phyloP scores from a whole-genome alignment of 2,888 invertebrate genomes.

The Eupithecia subumbrata region DNA sequence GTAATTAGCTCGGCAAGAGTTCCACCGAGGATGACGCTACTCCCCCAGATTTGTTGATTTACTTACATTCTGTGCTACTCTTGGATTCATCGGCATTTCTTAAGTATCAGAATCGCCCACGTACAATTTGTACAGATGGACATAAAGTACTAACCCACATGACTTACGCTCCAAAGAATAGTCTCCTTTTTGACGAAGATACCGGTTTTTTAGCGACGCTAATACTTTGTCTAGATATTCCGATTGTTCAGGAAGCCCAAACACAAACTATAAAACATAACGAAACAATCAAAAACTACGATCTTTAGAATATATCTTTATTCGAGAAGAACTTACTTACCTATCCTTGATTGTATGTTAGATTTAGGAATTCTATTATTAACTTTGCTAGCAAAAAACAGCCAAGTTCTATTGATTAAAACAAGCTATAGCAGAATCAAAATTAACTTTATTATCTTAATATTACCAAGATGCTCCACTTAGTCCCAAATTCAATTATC shows the following conservation, averaged over 20 bases:
- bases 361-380: too few relatives aligned
- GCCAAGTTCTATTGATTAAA: neutral
- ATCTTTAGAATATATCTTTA: neutral
- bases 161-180: neutral
- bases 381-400: too few relatives aligned
- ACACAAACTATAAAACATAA: neutral
- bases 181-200: neutral
- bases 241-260: neutral
- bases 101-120: neutral
- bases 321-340: too few relatives aligned
- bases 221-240: neutral
- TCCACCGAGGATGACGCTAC: slow-evolving; percentile 22
- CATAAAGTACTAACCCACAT: neutral
- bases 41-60: neutral
- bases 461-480: neutral
- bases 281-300: neutral
- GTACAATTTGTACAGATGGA: neutral
- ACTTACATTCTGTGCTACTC: neutral
- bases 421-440: neutral
- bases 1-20: slow-evolving; percentile 10
- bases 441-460: too few relatives aligned
- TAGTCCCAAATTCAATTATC: neutral
- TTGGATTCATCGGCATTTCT: neutral
- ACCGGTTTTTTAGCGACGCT: neutral
- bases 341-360: too few relatives aligned